Evolutionary conservation across 2,797 vertebrate genomes (phyloP), one percentile per base, ranked within the genome.

Genomic region (Mycteria americana): DNA sequence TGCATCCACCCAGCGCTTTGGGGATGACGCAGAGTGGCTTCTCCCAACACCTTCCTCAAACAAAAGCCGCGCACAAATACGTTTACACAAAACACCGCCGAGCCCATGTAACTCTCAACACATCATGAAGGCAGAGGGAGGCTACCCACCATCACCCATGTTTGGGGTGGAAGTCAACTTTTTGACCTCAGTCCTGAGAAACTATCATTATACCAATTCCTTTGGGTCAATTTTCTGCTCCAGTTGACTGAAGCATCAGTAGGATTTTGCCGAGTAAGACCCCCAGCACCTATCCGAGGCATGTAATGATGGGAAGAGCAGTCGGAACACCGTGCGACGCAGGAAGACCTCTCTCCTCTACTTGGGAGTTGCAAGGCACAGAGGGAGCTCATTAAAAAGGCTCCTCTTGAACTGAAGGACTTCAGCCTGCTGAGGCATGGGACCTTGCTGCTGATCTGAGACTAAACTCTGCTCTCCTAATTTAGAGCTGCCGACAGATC

Each of bases 321-420:
- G 60, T 10, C 0, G 2, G 85, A 88, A 68, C 67, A 59, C 59
- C 4, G 1, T 4, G 79, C 0, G 0, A 68, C 5, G 6, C 0
- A 4, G 82, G 62, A 75, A 68, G 93, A 93, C 90, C 88, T 87
- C 88, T 92, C 1, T 28, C 54, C 76, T 75, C 70, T 82, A 35
- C 77, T 63, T 60, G 75, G 72, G 92, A 94, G 77, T 81, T 60
- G 27, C 83, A 60, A 91, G 57, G 63, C 95, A 43, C 85, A 53
- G 80, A 62, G 94, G 81, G 75, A 95, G 77, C 96, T 97, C 93
- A 96, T 96, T 97, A 95, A 84, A 94, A 93, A 80, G 72, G 81
- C 89, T 93, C 88, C 75, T 92, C 43, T 13, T 80, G 92, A 97
- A 92, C 96, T 64, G 75, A 79, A 95, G 88, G 88, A 93, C 92